Base-by-base conservation (phyloP, 2,113 vertebrate species). In the Zapornia atra region DNA sequence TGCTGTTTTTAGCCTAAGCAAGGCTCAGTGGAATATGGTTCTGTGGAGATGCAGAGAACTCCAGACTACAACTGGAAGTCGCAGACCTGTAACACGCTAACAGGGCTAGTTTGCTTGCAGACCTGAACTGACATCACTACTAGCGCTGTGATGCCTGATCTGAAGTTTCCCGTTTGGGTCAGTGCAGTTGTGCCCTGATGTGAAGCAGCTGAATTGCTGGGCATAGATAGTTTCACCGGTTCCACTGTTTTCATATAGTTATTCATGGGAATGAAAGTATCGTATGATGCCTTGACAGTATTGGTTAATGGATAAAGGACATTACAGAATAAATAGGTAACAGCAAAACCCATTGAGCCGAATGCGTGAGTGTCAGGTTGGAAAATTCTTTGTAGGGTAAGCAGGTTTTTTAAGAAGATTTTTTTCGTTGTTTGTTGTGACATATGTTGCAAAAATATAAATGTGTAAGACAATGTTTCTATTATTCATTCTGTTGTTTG, bases 81-180 rank as follows among this genome's bases (percentile, higher is more conserved):
- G 31, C 21, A 57, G 50, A 86, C 10, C 20, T 69, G 0, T 28
- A 65, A 65, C 18, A 61, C 19, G 33, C 15, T 7, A 16, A 33
- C 28, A 36, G 0, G 6, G 24, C 10, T 15, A 33, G 2, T 46
- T 53, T 92, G 18, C 29, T 77, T 69, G 34, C 19, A 81, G 64
- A 81, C 12, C 17, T 66, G 76, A 29, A 18, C 64, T 77, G n/a
- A 4, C 24, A 61, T 57, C 29, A 15, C 36, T 75, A 0, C 6
- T 10, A 4, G 12, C 25, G 10, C 28, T 73, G 56, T 21, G 40
- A 50, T 22, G 33, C 12, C 69, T 38, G 44, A 56, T 77, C 68
- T 94, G 68, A 78, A 59, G 36, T 66, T 70, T 81, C 34, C 17
- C 1, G 0, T 77, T 92, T 0, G 0, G 11, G 31, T n/a, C 59